A percentile compares a stretch with the other conserved stretches of the same genome.
Conservation (phyloP, 2,888 invertebrate genomes). For the Cheilosia scutellata region DNA sequence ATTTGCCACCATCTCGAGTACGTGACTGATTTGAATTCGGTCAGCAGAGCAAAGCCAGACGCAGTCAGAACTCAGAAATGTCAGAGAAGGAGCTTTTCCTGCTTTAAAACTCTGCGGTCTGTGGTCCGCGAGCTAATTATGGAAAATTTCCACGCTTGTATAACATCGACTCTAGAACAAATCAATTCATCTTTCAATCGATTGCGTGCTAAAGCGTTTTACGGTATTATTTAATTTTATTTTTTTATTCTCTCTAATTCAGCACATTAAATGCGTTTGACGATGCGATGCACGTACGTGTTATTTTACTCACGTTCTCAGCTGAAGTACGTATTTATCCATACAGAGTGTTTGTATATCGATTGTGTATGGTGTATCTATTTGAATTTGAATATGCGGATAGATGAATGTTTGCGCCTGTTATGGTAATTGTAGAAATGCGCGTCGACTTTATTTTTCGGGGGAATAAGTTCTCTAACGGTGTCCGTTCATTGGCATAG, state of each 20-base stretch:
- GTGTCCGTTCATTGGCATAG: slow-evolving; percentile 17
- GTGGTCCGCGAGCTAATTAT: slow-evolving; percentile 49
- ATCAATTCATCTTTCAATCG: slow-evolving; percentile 76
- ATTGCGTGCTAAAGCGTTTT: slow-evolving; percentile 75
- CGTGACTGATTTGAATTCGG: slow-evolving; percentile 76
- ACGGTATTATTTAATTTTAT: slow-evolving; percentile 69
- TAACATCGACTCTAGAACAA: slow-evolving; percentile 71
- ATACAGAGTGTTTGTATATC: slow-evolving; percentile 68
- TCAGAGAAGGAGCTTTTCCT: slow-evolving; percentile 5
- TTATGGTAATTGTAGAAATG: slow-evolving; percentile 64
- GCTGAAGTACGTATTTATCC: slow-evolving; percentile 73
- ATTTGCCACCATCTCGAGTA: slow-evolving; percentile 60
- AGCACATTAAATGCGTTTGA: slow-evolving; percentile 55
- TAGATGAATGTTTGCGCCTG: slow-evolving; percentile 62
- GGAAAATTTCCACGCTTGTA: slow-evolving; percentile 73
- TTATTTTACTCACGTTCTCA: slow-evolving; percentile 74
- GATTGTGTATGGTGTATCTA: slow-evolving; percentile 60
- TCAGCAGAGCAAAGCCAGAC: slow-evolving; percentile 51
- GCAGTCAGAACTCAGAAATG: slow-evolving; percentile 16
- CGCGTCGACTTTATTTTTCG: slow-evolving; percentile 31
- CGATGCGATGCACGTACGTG: slow-evolving; percentile 68
- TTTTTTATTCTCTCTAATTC: slow-evolving; percentile 67
- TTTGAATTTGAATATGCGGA: slow-evolving; percentile 63
- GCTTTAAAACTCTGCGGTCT: not conserved
- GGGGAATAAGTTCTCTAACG: slow-evolving; percentile 58